Evolutionary conservation across 2,888 invertebrate species (phyloP).

Genomic region (Eucera pruinosa): DNA sequence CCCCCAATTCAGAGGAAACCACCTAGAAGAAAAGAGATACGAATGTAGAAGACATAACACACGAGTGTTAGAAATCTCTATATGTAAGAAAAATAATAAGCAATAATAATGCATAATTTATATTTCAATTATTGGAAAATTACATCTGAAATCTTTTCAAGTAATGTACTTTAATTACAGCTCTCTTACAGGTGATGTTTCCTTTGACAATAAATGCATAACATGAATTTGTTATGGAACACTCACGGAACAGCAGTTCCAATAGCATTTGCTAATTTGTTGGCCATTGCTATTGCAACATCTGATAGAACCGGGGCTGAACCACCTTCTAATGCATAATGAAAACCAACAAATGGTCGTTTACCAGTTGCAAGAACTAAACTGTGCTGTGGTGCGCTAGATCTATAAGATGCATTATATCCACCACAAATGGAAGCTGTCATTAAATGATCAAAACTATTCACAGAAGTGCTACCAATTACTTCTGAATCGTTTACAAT

Average conservation of each 20-base stretch:
- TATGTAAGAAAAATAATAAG: not conserved
- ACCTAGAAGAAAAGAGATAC: slow-evolving; percentile 82
- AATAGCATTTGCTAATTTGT: slow-evolving; percentile 91
- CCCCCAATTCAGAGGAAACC: slow-evolving; percentile 84
- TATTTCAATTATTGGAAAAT: slow-evolving; percentile 12
- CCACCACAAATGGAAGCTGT: slow-evolving; percentile 92
- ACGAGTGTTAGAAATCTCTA: not conserved
- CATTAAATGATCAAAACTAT: slow-evolving; percentile 94
- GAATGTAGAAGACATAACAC: not conserved
- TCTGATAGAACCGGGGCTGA: slow-evolving; percentile 93
- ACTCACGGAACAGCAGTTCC: slow-evolving; percentile 88
- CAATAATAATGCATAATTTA: not conserved
- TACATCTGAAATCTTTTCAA: slow-evolving; percentile 6
- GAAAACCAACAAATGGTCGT: slow-evolving; percentile 94
- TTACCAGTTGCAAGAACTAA: slow-evolving; percentile 91
- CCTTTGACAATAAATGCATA: slow-evolving; percentile 36
- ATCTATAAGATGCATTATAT: slow-evolving; percentile 89
- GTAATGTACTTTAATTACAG: slow-evolving; percentile 23
- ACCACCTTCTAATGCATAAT: slow-evolving; percentile 95
- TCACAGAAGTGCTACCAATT: slow-evolving; percentile 89
- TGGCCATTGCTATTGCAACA: slow-evolving; percentile 96
- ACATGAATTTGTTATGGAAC: slow-evolving; percentile 41
- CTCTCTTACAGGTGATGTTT: slow-evolving; percentile 33
- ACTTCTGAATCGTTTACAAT: slow-evolving; percentile 91
- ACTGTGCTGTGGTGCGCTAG: slow-evolving; percentile 91